Percentiles rank a stretch among this genome's conserved stretches.
phyloP scores from a whole-genome alignment of 2,113 vertebrate species.

The Polypterus bichir region DNA sequence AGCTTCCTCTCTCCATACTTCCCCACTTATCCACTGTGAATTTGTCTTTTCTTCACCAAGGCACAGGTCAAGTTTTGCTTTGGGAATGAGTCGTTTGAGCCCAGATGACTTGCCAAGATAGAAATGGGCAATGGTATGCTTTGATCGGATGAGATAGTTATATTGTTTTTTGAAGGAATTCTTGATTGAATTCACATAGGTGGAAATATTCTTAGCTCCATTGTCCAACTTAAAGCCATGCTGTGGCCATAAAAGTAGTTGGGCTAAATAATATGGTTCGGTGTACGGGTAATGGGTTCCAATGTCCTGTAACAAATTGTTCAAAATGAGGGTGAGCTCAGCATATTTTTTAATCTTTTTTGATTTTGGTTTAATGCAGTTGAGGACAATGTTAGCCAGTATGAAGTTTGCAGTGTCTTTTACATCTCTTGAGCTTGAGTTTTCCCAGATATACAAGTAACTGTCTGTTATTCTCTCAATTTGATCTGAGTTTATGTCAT shows the following conservation, averaged over 20 bases:
- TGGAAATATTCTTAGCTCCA: slow-evolving; percentile 7
- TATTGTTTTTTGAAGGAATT: slow-evolving; percentile 21
- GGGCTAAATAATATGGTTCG: too few relatives aligned
- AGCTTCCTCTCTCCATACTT: slow-evolving; percentile 28
- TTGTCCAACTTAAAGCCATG: too few relatives aligned
- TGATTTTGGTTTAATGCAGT: slow-evolving; percentile 28
- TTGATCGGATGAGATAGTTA: slow-evolving; percentile 30
- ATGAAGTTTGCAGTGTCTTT: slow-evolving; percentile 30
- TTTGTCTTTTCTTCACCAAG: neutral
- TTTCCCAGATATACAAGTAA: too few relatives aligned
- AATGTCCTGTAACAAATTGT: too few relatives aligned
- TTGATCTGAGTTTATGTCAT: too few relatives aligned
- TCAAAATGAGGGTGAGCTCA: too few relatives aligned
- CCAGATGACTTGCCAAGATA: slow-evolving; percentile 31
- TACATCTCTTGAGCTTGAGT: too few relatives aligned
- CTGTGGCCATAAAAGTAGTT: too few relatives aligned
- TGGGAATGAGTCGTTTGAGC: slow-evolving; percentile 27
- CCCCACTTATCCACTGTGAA: slow-evolving; percentile 30
- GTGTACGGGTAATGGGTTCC: too few relatives aligned
- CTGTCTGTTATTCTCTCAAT: too few relatives aligned
- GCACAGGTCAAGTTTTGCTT: slow-evolving; percentile 18
- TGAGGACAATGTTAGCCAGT: slow-evolving; percentile 37
- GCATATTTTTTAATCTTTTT: rapidly evolving
- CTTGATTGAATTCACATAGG: slow-evolving; percentile 31
- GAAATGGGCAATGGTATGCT: slow-evolving; percentile 33